These are phyloP conservation scores for Theristus sp. DNA, from an alignment of 2,888 invertebrate genomes.

Conservation along the genomic window DNA sequence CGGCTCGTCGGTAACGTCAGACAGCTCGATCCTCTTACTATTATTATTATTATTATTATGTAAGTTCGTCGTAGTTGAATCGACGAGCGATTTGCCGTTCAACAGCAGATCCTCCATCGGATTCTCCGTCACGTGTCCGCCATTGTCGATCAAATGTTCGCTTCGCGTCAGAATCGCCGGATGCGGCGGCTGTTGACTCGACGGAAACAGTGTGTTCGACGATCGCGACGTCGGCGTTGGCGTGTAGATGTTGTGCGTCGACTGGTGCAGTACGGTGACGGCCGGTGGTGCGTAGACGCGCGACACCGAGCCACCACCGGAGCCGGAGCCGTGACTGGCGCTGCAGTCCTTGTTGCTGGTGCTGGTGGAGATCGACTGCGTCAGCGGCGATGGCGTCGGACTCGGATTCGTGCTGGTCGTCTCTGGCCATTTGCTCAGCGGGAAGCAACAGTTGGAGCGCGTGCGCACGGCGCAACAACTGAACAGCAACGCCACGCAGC, in stretches of 20 bases:
- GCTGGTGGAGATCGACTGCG: neutral
- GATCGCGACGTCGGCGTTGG: slow-evolving; percentile 4
- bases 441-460: slow-evolving; percentile 1
- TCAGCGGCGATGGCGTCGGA: neutral
- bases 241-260: slow-evolving; percentile 6
- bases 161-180: no score
- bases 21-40: neutral
- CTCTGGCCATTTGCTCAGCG: neutral
- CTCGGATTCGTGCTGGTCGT: neutral
- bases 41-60: neutral
- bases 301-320: neutral
- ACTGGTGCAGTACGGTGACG: neutral
- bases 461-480: neutral
- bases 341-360: neutral
- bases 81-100: no score
- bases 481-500: neutral
- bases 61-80: no score
- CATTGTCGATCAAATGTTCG: no score
- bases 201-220: neutral
- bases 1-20: neutral
- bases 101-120: neutral
- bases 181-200: neutral
- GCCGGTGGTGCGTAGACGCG: neutral
- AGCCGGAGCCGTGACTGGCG: neutral
- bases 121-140: neutral